Evolutionary conservation across 2,888 invertebrate species (phyloP).

Genomic region (Drosophila borealis): DNA sequence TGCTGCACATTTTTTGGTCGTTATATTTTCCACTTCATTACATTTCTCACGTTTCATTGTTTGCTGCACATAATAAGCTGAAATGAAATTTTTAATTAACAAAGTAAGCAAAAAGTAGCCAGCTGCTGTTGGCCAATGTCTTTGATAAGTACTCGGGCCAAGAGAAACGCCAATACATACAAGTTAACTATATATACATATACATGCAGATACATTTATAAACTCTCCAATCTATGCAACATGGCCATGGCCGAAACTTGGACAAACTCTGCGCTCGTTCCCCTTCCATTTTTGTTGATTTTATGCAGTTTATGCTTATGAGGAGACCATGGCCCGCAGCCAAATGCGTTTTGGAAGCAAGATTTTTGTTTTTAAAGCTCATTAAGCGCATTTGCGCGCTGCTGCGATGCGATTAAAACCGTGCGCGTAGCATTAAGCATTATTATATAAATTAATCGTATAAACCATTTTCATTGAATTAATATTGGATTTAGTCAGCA

Average conservation of each 20-base stretch:
- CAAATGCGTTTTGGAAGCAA: conserved; percentile 13
- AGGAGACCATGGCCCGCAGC: conserved; percentile 18
- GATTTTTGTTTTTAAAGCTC: conserved; percentile 53
- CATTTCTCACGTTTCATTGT: conserved; percentile 63
- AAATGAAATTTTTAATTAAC: conserved; percentile 71
- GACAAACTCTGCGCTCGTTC: neutral
- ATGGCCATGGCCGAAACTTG: conserved; percentile 25
- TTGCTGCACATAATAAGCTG: conserved; percentile 59
- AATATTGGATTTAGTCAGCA: conserved; percentile 62
- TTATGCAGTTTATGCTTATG: conserved; percentile 37
- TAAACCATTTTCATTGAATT: conserved; percentile 68
- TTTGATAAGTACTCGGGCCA: conserved; percentile 57
- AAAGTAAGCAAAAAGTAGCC: conserved; percentile 59
- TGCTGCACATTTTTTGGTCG: conserved; percentile 27
- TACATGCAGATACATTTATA: conserved; percentile 8
- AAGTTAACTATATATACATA: neutral
- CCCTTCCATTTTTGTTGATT: conserved; percentile 47
- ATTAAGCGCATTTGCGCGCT: conserved; percentile 63
- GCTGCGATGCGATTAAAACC: conserved; percentile 56
- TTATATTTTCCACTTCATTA: conserved; percentile 62
- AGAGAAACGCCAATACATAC: conserved; percentile 14
- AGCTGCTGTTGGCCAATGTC: conserved; percentile 45
- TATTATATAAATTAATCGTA: conserved; percentile 62
- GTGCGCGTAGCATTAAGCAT: conserved; percentile 20
- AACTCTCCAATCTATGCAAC: conserved; percentile 5